Percentiles rank a stretch among this genome's conserved stretches.
phyloP scores from a whole-genome alignment of 2,888 invertebrate species.

The Erynnis tages region DNA sequence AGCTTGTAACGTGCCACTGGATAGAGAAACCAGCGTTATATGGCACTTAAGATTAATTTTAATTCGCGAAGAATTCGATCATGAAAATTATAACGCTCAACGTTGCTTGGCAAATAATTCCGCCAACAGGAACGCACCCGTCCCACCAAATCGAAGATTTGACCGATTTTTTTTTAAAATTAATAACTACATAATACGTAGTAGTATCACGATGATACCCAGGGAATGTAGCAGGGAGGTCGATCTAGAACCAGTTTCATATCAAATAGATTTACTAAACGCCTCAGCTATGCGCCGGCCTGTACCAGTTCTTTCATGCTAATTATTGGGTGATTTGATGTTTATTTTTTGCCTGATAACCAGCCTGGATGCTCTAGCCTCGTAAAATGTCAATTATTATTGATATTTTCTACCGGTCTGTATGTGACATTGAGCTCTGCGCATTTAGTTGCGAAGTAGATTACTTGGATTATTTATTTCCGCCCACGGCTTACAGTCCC shows the following conservation, averaged over 20 bases:
- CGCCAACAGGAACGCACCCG: no score
- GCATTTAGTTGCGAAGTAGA: neutral
- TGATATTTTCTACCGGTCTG: constrained; percentile 20
- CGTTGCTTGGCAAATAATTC: no score
- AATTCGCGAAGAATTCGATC: no score
- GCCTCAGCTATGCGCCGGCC: neutral
- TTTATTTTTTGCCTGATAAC: constrained; percentile 19
- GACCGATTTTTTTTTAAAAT: no score
- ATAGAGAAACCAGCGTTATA: no score
- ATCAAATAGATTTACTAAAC: constrained; percentile 12
- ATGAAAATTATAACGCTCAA: no score
- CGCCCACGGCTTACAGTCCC: no score
- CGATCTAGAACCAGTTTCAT: constrained; percentile 6
- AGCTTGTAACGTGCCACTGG: no score
- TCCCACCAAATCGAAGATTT: no score
- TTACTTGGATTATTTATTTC: no score
- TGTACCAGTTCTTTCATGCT: constrained; percentile 20
- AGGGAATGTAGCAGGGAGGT: constrained; percentile 1
- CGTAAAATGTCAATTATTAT: constrained; percentile 22
- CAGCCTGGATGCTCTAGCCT: constrained; percentile 3
- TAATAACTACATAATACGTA: no score
- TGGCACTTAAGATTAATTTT: neutral
- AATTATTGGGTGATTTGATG: constrained; percentile 19
- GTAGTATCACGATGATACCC: neutral
- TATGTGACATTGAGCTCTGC: neutral